Evolutionary conservation across 2,113 vertebrate species (phyloP), one percentile per base, ranked within the genome.

Genomic region (Crocuta crocuta): DNA sequence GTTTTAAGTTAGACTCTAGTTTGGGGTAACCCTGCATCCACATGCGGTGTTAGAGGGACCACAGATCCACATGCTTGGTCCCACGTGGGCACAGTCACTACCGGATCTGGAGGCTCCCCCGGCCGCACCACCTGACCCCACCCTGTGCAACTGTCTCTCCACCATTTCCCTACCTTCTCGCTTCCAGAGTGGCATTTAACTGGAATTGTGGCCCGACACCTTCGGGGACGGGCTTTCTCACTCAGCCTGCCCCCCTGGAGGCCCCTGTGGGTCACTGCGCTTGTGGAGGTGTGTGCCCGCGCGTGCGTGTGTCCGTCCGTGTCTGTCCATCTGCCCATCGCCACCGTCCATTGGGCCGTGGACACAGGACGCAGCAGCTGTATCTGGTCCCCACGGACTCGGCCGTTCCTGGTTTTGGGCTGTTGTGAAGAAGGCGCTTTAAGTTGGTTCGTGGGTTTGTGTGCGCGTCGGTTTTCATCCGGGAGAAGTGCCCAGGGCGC

Each of bases 231-330:
- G 50, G 1, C 10, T 31, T 93, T n/a, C 7, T 16, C 50, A 17
- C 11, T 31, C 2, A 0, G 19, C 24, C 1, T 26, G 2, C 1
- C 5, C 8, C 7, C 39, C 35, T 2, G 3, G 10, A 11, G 73
- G 26, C 17, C 33, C 16, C 1, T 13, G 2, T 0, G 6, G 31
- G 17, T 13, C 9, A 21, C 50, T 50, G 50, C 12, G 13, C 13
- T 50, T 50, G 50, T 50, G 12, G 2, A 3, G 11, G 50, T n/a
- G 16, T n/a, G 68, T 70, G 66, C 15, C 68, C 33, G 15, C 19
- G 68, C n/a, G 33, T 7, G 15, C 19, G 39, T 3, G 33, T 19
- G n/a, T 19, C n/a, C 9, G 7, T 79, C 58, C 65, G 4, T 26
- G 68, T 15, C 50, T 12, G 17, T 17, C 53, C 16, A 16, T 17